Conservation (phyloP, 2,888 invertebrate species). For the Pollenia griseotomentosa region DNA sequence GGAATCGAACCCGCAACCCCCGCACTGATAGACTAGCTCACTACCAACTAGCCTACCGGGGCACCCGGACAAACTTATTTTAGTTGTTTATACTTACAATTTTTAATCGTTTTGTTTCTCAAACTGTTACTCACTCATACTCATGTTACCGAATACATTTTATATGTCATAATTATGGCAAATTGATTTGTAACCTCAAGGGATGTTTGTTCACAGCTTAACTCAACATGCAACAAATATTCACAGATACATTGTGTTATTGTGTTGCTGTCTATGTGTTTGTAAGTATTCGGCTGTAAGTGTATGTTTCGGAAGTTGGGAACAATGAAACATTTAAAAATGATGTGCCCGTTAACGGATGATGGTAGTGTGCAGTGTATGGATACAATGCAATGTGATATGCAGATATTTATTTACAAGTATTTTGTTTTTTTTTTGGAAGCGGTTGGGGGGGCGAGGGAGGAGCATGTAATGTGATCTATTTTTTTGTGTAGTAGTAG, state of each 20-base stretch:
- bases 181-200: constrained; percentile 66
- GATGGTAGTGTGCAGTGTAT: neutral
- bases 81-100: too few relatives aligned
- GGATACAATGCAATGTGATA: neutral
- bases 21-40: too few relatives aligned
- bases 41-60: too few relatives aligned
- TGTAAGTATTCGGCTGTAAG: neutral
- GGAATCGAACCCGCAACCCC: too few relatives aligned
- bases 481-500: neutral
- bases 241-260: neutral
- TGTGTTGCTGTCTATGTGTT: neutral
- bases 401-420: too few relatives aligned
- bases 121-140: neutral
- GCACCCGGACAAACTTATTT: too few relatives aligned
- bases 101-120: too few relatives aligned
- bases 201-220: constrained; percentile 50
- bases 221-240: constrained; percentile 40
- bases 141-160: neutral
- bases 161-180: constrained; percentile 46
- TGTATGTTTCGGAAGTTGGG: constrained; percentile 13
- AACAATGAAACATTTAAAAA: constrained; percentile 44
- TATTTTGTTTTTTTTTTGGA: too few relatives aligned
- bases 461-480: too few relatives aligned
- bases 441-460: too few relatives aligned
- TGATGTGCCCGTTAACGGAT: neutral